Conservation (phyloP, 2,113 vertebrate genomes). For the Albula goreensis region DNA sequence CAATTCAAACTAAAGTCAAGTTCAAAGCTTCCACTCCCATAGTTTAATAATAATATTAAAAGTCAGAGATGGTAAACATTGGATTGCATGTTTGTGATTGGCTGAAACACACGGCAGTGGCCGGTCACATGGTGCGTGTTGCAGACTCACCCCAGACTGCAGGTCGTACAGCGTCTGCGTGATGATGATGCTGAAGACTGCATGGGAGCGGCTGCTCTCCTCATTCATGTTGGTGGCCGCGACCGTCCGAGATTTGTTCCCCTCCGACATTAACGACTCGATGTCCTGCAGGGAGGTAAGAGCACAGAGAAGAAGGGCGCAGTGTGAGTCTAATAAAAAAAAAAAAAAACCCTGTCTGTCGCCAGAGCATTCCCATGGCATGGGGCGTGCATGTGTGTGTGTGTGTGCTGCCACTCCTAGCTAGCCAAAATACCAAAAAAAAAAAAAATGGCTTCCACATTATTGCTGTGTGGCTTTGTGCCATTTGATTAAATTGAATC, state of each 20-base stretch:
- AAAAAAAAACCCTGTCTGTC: background rate
- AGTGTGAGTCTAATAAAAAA: background rate
- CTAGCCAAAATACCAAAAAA: background rate
- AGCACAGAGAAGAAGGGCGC: background rate
- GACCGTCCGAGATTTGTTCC: conserved; percentile 86
- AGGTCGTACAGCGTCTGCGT: conserved; percentile 84
- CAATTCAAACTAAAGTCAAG: background rate
- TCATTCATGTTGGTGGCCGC: conserved; percentile 91
- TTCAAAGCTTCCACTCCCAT: background rate
- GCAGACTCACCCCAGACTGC: conserved; percentile 75
- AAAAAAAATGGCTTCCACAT: conserved; percentile 3
- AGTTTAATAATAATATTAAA: background rate
- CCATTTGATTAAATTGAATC: conserved; percentile 1
- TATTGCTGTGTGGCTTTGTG: background rate
- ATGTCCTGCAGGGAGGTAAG: conserved; percentile 71
- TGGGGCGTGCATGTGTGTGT: conserved; percentile 11
- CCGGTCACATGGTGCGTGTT: background rate
- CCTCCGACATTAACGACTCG: conserved; percentile 86
- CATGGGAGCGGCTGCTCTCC: conserved; percentile 86
- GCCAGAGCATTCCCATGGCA: background rate
- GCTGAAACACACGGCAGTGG: background rate
- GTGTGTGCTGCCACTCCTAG: background rate
- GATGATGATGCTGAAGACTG: conserved; percentile 84
- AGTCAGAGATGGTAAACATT: background rate
- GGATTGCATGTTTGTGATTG: background rate